Evolutionary conservation across 2,113 vertebrate genomes (phyloP), one percentile per base, ranked within the genome.

Genomic region (Sphyrna mokarran): DNA sequence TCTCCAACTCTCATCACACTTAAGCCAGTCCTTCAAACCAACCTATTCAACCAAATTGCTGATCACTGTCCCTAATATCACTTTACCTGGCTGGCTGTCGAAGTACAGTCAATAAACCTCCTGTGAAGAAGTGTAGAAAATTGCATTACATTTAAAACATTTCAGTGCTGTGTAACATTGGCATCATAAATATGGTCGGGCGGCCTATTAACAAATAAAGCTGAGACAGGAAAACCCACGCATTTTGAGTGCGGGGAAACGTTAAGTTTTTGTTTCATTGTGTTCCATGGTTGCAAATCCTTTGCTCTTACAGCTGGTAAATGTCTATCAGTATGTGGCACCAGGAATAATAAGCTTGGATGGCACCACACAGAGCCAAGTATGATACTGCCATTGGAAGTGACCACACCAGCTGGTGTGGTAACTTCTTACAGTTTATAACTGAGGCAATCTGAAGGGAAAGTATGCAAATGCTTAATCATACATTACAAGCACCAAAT

Each of bases 281-380:
- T n/a, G 63, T 93, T 93, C 61, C 89, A 93, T 33, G 7, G 61
- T 93, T 93, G 89, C 61, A 66, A 93, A 93, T 93, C 61, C 61
- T 68, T 93, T 93, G 29, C n/a, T 66, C 16, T 22, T 93, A 61
- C 61, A 93, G 89, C 89, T n/a, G 40, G 89, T 66, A 93, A 93
- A 93, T 66, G 58, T 91, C 54, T 91, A 91, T n/a, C 87, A 91
- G 87, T 4, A 63, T 91, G 33, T 63, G 61, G 66, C 89, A 91
- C 66, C 58, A 91, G 33, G 33, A 37, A 63, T 68, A 93, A 93
- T n/a, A 93, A 66, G 89, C 18, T 66, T 37, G 29, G 33, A n/a
- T 93, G 89, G n/a, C 61, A 93, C 61, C 14, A n/a, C 18, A 68
- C 14, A n/a, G 61, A 66, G 89, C n/a, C 89, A 93, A 40, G 16